Evolutionary conservation across 2,113 vertebrate species (phyloP).

Genomic region (Anarrhichthys ocellatus): DNA sequence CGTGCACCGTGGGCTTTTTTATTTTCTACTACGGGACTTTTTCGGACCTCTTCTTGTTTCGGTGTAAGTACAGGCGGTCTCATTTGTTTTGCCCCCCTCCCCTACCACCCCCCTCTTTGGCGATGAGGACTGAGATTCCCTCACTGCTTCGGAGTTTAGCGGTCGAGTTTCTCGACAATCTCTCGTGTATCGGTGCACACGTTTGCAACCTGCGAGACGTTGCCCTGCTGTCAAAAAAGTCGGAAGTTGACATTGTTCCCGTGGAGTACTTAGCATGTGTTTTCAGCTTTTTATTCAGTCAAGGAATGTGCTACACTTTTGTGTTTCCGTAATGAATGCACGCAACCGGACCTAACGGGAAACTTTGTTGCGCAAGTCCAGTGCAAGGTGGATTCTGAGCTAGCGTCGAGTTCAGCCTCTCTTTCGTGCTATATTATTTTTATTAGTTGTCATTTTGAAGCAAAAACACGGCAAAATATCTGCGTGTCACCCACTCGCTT

Average conservation of each 20-base stretch:
- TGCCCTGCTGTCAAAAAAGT: not conserved
- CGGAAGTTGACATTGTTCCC: slow-evolving; percentile 33
- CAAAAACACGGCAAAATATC: not conserved
- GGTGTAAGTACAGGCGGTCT: slow-evolving; percentile 45
- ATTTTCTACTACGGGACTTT: slow-evolving; percentile 36
- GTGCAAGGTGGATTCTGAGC: slow-evolving; percentile 55
- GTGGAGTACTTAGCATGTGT: not conserved
- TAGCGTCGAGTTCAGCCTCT: slow-evolving; percentile 1
- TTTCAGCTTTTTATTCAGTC: not conserved
- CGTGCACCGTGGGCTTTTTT: slow-evolving; percentile 15
- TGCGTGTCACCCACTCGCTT: no score
- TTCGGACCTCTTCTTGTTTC: slow-evolving; percentile 40
- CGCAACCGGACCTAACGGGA: slow-evolving; percentile 35
- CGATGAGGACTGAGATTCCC: not conserved
- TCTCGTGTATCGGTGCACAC: slow-evolving; percentile 14
- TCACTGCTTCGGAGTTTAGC: slow-evolving; percentile 14
- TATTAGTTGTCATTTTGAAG: not conserved
- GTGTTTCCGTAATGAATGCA: not conserved
- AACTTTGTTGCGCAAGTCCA: slow-evolving; percentile 74
- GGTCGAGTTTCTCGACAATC: slow-evolving; percentile 15
- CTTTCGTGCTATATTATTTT: not conserved
- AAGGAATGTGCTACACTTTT: rapidly evolving
- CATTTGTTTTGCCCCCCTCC: not conserved
- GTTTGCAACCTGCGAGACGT: not conserved
- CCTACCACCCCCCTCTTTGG: no score